Evolutionary conservation across 2,113 vertebrate genomes (phyloP).

Genomic region (Carollia perspicillata): DNA sequence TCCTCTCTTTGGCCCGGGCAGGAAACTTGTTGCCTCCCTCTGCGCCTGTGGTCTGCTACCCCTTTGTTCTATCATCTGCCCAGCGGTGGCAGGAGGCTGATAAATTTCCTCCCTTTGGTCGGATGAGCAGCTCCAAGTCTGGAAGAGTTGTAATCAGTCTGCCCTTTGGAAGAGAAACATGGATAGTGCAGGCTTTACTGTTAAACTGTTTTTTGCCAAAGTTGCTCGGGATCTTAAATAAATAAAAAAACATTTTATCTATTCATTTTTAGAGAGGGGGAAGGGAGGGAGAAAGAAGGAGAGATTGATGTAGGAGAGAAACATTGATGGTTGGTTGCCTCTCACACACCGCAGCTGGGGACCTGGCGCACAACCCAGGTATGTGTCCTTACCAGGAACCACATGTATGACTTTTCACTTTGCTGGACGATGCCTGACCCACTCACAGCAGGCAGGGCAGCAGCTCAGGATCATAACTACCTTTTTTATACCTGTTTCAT

Average conservation of each 20-base stretch:
- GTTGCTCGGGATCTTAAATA: not conserved
- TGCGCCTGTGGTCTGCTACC: not conserved
- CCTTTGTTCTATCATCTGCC: not conserved
- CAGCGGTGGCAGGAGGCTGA: not conserved
- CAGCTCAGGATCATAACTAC: not conserved
- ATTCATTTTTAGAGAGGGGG: too few species aligned
- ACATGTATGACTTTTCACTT: too few species aligned
- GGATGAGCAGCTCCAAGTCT: slow-evolving; percentile 6
- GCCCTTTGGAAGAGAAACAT: not conserved
- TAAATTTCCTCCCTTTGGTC: not conserved
- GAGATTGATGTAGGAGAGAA: too few species aligned
- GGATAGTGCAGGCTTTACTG: not conserved
- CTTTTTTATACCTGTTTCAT: not conserved
- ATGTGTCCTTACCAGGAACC: too few species aligned
- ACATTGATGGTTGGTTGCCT: too few species aligned
- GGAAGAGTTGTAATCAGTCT: not conserved
- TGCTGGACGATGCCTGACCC: too few species aligned
- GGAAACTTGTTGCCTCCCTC: not conserved
- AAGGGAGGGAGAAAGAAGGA: too few species aligned
- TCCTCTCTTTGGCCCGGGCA: not conserved
- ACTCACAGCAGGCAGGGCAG: too few species aligned
- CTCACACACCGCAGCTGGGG: too few species aligned
- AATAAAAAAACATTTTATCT: too few species aligned
- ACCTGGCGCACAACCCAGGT: too few species aligned
- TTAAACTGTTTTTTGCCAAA: not conserved